A percentile compares a stretch with the other conserved stretches of the same genome.
Evolutionary conservation across 2,888 invertebrate species (phyloP).

Genomic region (Drosophila prolongata): DNA sequence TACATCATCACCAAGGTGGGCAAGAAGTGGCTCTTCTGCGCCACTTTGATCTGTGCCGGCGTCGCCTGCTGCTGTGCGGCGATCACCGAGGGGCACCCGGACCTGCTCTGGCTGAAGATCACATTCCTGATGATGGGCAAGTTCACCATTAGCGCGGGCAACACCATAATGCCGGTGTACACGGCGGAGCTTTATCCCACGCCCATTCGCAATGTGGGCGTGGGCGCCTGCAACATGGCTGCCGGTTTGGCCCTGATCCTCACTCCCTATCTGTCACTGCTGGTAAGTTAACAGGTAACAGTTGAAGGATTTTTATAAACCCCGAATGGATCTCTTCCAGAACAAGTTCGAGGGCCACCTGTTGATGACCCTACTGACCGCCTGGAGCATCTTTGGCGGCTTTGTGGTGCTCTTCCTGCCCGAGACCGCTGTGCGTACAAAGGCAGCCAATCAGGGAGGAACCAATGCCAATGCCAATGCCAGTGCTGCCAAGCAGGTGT

Average conservation of each 20-base stretch:
- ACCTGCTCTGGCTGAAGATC: slow-evolving; percentile 89
- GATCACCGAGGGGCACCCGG: slow-evolving; percentile 85
- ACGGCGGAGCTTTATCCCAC: slow-evolving; percentile 91
- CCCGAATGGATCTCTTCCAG: slow-evolving; percentile 83
- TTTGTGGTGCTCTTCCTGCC: slow-evolving; percentile 90
- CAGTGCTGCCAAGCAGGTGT: slow-evolving; percentile 71
- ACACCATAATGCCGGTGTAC: slow-evolving; percentile 91
- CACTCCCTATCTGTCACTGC: slow-evolving; percentile 91
- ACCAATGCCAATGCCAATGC: slow-evolving; percentile 73
- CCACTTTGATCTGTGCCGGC: slow-evolving; percentile 89
- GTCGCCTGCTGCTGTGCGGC: slow-evolving; percentile 89
- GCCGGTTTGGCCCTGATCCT: slow-evolving; percentile 90
- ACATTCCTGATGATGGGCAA: slow-evolving; percentile 92
- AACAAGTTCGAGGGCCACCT: slow-evolving; percentile 88
- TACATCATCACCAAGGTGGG: slow-evolving; percentile 90
- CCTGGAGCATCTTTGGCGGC: slow-evolving; percentile 89
- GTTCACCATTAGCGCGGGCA: slow-evolving; percentile 91
- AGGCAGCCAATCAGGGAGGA: slow-evolving; percentile 26
- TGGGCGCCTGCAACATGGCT: slow-evolving; percentile 90
- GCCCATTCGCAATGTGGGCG: slow-evolving; percentile 89
- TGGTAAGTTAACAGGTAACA: slow-evolving; percentile 86
- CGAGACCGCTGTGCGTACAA: slow-evolving; percentile 86
- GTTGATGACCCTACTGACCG: slow-evolving; percentile 90
- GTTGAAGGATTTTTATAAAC: neutral
- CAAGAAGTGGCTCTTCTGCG: slow-evolving; percentile 89